A percentile compares a stretch with the other conserved stretches of the same genome.
These are phyloP conservation scores for Lucilia sericata DNA, from an alignment of 1,140 invertebrate species.

Conservation along the genomic window DNA sequence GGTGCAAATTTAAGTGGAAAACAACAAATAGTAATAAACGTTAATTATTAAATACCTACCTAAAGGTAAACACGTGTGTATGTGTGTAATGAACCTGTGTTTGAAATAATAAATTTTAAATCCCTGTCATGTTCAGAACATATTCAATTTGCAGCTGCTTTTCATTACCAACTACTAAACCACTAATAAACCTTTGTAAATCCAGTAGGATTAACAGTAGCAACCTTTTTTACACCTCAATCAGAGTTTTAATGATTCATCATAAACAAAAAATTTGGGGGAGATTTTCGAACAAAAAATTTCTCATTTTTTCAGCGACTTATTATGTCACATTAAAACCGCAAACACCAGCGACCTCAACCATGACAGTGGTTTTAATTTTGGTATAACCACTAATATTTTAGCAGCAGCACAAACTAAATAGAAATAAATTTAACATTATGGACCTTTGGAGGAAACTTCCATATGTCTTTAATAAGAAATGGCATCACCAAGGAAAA, in stretches of 20 bases:
- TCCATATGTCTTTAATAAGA: not conserved
- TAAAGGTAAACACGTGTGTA: too few relatives aligned
- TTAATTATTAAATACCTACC: too few relatives aligned
- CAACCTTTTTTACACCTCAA: not conserved
- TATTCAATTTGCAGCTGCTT: not conserved
- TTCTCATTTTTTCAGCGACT: too few relatives aligned
- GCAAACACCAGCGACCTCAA: not conserved
- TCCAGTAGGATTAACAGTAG: not conserved
- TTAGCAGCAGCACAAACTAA: not conserved
- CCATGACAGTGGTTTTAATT: constrained; percentile 15
- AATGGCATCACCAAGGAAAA: not conserved
- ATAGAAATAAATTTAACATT: not conserved
- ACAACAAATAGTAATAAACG: too few relatives aligned
- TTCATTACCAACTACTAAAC: not conserved
- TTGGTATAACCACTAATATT: not conserved
- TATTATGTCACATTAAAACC: not conserved
- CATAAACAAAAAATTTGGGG: not conserved
- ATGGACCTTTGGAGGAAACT: not conserved
- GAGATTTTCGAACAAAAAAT: too few relatives aligned
- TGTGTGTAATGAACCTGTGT: too few relatives aligned
- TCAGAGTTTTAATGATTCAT: not conserved
- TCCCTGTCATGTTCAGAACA: not conserved
- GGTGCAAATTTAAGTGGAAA: not conserved
- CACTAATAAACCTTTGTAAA: not conserved
- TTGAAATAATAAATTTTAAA: too few relatives aligned